These are phyloP conservation scores for Drosophila serrata DNA, from an alignment of 1,140 invertebrate genomes.

Conservation along the genomic window DNA sequence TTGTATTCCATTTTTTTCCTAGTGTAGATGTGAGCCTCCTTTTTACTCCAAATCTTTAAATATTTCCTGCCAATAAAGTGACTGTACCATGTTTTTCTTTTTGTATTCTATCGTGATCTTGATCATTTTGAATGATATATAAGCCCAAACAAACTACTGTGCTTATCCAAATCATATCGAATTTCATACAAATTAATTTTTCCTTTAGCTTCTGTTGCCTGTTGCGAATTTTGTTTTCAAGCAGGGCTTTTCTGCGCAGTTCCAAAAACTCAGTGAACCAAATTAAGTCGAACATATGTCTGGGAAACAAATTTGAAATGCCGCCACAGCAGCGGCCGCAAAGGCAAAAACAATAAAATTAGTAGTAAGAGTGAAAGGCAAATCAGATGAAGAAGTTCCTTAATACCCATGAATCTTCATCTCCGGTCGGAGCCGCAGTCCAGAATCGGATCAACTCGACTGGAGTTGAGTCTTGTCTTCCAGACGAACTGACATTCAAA, in stretches of 20 bases:
- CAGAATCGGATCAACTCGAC: constrained; percentile 42
- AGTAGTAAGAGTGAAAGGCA: constrained; percentile 79
- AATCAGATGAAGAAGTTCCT: constrained; percentile 68
- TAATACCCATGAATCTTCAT: constrained; percentile 73
- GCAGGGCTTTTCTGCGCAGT: constrained; percentile 11
- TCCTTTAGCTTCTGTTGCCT: constrained; percentile 68
- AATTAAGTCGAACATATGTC: constrained; percentile 73
- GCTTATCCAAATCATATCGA: constrained; percentile 60
- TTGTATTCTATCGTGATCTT: constrained; percentile 16
- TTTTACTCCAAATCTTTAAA: neutral
- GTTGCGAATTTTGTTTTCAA: constrained; percentile 9
- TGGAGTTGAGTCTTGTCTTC: constrained; percentile 70
- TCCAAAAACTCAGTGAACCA: constrained; percentile 68
- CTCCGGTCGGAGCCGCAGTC: constrained; percentile 37
- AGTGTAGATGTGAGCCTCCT: no score
- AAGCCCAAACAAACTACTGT: constrained; percentile 48
- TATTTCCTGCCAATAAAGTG: neutral
- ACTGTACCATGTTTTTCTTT: neutral
- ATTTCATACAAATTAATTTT: constrained; percentile 58
- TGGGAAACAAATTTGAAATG: constrained; percentile 63
- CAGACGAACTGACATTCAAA: constrained; percentile 85
- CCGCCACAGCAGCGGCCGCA: constrained; percentile 41
- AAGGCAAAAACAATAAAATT: constrained; percentile 49
- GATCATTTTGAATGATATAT: constrained; percentile 16
- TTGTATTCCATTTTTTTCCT: neutral